These are phyloP conservation scores for Potamarius usumacintae DNA, from an alignment of 2,113 vertebrate genomes.

Conservation along the genomic window DNA sequence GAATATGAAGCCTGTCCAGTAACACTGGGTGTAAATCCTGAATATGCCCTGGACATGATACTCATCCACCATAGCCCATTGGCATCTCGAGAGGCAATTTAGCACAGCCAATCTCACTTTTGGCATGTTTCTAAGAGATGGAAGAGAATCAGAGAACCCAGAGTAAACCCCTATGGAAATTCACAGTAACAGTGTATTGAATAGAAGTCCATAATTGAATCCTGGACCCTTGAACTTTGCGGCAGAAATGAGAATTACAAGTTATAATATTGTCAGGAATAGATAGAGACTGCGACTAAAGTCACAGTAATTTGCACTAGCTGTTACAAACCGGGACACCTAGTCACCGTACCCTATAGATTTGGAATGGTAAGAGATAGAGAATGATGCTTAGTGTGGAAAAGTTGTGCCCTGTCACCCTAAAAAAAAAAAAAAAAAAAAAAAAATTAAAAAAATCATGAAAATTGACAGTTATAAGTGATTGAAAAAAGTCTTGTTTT, in stretches of 20 bases:
- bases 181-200: neutral
- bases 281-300: neutral
- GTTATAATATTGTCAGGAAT: too few species aligned
- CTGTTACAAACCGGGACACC: neutral
- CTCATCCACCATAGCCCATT: neutral
- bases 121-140: neutral
- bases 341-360: neutral
- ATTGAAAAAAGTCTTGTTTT: too few species aligned
- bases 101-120: neutral
- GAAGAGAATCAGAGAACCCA: neutral
- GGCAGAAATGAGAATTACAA: neutral
- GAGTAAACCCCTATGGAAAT: neutral
- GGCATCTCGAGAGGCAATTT: neutral
- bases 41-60: neutral
- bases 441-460: too few species aligned
- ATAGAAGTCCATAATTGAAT: neutral
- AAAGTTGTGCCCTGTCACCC: too few species aligned
- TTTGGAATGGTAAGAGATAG: too few species aligned
- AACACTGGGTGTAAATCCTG: neutral
- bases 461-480: too few species aligned
- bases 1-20: neutral
- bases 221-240: neutral
- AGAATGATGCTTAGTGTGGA: too few species aligned
- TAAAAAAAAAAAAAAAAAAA: too few species aligned
- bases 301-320: too few species aligned